A percentile compares a stretch with the other conserved stretches of the same genome.
phyloP scores from a whole-genome alignment of 2,113 vertebrate genomes.

The Hippolais icterina region DNA sequence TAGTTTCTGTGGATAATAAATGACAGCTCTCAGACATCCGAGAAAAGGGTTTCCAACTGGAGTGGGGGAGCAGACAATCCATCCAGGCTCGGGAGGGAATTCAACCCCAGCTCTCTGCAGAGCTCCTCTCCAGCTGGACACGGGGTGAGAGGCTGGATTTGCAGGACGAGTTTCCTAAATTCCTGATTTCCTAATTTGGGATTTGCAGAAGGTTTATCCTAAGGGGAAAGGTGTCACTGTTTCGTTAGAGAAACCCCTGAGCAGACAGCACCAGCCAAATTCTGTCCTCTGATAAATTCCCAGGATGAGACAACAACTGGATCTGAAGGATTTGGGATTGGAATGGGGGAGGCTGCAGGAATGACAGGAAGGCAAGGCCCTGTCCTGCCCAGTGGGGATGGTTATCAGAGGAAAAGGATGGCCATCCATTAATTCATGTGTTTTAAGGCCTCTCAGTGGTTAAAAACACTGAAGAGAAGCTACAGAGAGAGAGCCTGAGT shows the following conservation, averaged over 20 bases:
- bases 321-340: background rate
- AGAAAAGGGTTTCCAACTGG: background rate
- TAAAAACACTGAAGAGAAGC: background rate
- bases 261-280: background rate
- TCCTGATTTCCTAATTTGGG: background rate
- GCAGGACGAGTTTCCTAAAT: background rate
- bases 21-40: constrained; percentile 3
- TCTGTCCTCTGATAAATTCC: background rate
- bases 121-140: background rate
- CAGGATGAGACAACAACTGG: accelerated
- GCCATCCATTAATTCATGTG: background rate
- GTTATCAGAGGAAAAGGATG: background rate
- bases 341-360: background rate
- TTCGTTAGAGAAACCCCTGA: background rate
- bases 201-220: background rate
- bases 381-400: background rate
- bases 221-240: accelerated
- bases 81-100: background rate
- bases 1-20: background rate
- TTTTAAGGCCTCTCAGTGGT: background rate
- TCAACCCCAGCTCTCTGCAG: background rate
- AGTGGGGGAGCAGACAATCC: background rate
- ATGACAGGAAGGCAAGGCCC: background rate
- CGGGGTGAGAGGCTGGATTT: background rate
- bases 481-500: background rate